phyloP scores from a whole-genome alignment of 2,888 invertebrate species.

The Phania funesta region DNA sequence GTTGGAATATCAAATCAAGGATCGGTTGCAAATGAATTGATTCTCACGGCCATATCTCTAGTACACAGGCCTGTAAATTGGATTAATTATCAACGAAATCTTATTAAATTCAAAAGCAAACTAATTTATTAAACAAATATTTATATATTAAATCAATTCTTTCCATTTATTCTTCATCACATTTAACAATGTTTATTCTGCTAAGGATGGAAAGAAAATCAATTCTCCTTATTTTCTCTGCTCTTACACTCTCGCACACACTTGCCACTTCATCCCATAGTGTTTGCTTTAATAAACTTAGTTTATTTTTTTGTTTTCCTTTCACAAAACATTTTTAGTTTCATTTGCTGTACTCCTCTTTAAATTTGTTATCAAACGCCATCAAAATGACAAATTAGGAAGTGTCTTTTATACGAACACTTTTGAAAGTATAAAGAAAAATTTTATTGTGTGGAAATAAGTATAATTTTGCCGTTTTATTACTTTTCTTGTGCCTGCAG shows the following conservation, averaged over 20 bases:
- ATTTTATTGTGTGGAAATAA: slow-evolving; percentile 20
- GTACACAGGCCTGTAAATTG: too few relatives aligned
- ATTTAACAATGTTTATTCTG: slow-evolving; percentile 19
- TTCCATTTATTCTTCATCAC: slow-evolving; percentile 6
- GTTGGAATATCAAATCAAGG: too few relatives aligned
- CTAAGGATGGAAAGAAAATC: slow-evolving; percentile 8
- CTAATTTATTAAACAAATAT: slow-evolving; percentile 17
- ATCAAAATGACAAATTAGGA: slow-evolving; percentile 33
- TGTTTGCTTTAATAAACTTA: neutral
- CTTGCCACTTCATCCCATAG: neutral
- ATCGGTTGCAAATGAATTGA: too few relatives aligned
- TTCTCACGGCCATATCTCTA: too few relatives aligned
- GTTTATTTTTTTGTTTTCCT: neutral
- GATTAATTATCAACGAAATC: too few relatives aligned
- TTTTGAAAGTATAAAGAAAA: neutral
- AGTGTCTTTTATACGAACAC: neutral
- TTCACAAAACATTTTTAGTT: slow-evolving; percentile 8
- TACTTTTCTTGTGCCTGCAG: neutral
- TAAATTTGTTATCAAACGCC: slow-evolving; percentile 9
- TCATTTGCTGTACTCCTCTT: slow-evolving; percentile 11
- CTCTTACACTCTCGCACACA: neutral
- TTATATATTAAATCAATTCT: slow-evolving; percentile 13
- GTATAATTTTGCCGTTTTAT: slow-evolving; percentile 16
- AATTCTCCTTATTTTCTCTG: neutral
- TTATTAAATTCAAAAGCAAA: too few relatives aligned